Evolutionary conservation across 2,888 invertebrate species (phyloP).

Genomic region (Salpingus planirostris): DNA sequence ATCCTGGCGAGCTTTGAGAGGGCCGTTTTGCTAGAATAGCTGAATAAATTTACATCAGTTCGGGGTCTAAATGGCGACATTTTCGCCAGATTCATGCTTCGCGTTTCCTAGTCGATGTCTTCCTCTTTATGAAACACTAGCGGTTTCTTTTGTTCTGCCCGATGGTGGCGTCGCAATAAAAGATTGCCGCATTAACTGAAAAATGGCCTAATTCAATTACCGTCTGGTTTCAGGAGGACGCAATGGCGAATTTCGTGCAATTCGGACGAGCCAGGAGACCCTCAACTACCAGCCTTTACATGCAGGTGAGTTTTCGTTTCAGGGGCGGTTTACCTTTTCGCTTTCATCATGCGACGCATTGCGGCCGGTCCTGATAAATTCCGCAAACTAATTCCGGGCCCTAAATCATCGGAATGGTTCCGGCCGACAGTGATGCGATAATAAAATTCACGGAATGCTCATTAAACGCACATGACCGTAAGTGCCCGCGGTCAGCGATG

Average conservation of each 20-base stretch:
- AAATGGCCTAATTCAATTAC: background rate
- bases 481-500: conserved; percentile 29
- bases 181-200: background rate
- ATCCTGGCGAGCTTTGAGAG: too few relatives aligned
- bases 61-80: conserved; percentile 19
- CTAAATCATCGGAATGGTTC: conserved; percentile 24
- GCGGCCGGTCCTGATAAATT: conserved; percentile 1
- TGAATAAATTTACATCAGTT: conserved; percentile 24
- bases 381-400: conserved; percentile 8
- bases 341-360: too few relatives aligned
- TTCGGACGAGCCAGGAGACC: conserved; percentile 17
- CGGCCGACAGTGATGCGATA: conserved; percentile 31
- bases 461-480: conserved; percentile 36
- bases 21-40: conserved; percentile 14
- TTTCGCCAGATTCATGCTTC: conserved; percentile 12
- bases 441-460: conserved; percentile 36
- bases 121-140: too few relatives aligned
- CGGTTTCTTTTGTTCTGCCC: background rate
- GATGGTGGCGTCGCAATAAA: background rate
- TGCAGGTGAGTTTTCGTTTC: conserved; percentile 18
- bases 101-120: conserved; percentile 7
- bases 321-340: too few relatives aligned
- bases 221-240: conserved; percentile 9
- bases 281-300: conserved; percentile 20
- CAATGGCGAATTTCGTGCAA: conserved; percentile 18